These are phyloP conservation scores for Atta colombica DNA, from an alignment of 1,140 invertebrate genomes.

Conservation along the genomic window DNA sequence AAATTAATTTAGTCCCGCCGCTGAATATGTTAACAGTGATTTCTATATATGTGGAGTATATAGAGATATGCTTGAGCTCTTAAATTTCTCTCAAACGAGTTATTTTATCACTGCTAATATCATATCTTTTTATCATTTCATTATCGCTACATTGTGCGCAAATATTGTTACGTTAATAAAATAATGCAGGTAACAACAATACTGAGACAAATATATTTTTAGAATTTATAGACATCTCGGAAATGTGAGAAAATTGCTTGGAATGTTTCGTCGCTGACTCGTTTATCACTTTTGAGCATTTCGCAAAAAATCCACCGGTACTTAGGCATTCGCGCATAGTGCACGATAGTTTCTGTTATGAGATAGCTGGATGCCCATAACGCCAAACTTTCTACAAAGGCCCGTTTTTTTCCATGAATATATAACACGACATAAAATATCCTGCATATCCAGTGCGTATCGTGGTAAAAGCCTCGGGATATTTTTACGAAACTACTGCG, in stretches of 20 bases:
- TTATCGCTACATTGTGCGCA: neutral
- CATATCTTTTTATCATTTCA: neutral
- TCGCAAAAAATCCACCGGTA: conserved; percentile 27
- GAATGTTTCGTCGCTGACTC: neutral
- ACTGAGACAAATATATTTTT: neutral
- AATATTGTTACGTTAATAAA: neutral
- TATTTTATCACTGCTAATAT: neutral
- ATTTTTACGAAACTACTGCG: conserved; percentile 46
- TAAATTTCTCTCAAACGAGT: neutral
- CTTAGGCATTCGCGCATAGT: conserved; percentile 42
- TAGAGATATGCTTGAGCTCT: neutral
- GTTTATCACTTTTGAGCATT: conserved; percentile 39
- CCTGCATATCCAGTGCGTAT: conserved; percentile 28
- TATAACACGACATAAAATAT: conserved; percentile 65
- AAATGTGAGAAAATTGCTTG: conserved; percentile 22
- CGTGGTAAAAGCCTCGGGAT: conserved; percentile 37
- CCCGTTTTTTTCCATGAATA: conserved; percentile 64
- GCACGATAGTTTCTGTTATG: conserved; percentile 54
- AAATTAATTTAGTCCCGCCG: conserved; percentile 41
- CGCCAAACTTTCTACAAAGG: conserved; percentile 53
- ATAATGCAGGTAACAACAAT: neutral
- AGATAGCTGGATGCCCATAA: conserved; percentile 57
- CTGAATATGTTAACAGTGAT: conserved; percentile 26
- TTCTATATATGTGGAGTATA: neutral
- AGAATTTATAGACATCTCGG: neutral